Conservation (phyloP, 2,888 invertebrate genomes). For the Tridacna gigas region DNA sequence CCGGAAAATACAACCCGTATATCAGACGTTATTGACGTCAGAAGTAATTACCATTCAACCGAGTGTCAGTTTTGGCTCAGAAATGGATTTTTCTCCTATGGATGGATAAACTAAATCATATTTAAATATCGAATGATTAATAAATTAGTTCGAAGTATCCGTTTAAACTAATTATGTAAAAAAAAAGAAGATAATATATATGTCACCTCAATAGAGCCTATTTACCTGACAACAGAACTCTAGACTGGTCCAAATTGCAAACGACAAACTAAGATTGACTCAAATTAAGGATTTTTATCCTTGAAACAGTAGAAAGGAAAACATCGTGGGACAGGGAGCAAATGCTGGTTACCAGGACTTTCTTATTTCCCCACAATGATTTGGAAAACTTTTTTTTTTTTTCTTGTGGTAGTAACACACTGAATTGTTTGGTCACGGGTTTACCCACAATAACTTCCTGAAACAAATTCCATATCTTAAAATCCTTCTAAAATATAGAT, state of each 20-base stretch:
- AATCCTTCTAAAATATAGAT: background rate
- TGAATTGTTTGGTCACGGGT: background rate
- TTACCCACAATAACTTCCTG: background rate
- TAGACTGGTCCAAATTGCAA: too few relatives aligned
- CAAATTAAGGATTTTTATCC: too few relatives aligned
- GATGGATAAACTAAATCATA: constrained; percentile 40
- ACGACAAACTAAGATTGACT: too few relatives aligned
- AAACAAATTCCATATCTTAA: background rate
- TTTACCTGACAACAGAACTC: background rate
- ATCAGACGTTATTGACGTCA: constrained; percentile 21
- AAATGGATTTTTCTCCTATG: constrained; percentile 54
- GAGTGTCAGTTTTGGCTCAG: constrained; percentile 51
- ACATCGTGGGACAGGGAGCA: background rate
- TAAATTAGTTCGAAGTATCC: too few relatives aligned
- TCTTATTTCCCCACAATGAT: background rate
- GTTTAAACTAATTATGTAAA: background rate
- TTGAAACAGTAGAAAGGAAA: background rate
- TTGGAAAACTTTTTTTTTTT: background rate
- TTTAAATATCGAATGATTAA: background rate
- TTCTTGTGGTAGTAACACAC: background rate
- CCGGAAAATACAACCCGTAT: constrained; percentile 28
- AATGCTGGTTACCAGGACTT: background rate
- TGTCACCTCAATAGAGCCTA: background rate
- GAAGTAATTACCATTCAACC: constrained; percentile 34
- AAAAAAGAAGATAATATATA: background rate